phyloP scores from a whole-genome alignment of 2,888 invertebrate species.

The Bellardia pandia region DNA sequence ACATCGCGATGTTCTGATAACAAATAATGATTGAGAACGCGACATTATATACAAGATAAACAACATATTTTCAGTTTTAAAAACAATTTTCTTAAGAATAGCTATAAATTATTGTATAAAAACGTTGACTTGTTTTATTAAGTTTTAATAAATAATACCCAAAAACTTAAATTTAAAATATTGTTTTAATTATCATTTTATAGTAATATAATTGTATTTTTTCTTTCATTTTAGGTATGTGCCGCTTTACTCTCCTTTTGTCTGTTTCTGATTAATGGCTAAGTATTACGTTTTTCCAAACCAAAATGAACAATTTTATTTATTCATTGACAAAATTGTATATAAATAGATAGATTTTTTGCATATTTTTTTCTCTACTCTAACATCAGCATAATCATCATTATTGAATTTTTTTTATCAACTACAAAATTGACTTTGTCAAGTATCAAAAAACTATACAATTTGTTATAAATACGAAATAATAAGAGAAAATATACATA shows the following conservation, averaged over 20 bases:
- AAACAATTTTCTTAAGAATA: too few relatives aligned
- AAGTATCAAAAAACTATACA: slow-evolving; percentile 15
- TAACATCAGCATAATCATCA: slow-evolving; percentile 32
- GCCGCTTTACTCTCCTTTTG: neutral
- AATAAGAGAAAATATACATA: too few relatives aligned
- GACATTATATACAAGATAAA: too few relatives aligned
- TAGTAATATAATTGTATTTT: neutral
- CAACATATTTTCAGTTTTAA: too few relatives aligned
- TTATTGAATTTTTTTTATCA: slow-evolving; percentile 28
- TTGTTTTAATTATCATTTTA: too few relatives aligned
- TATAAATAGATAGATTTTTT: slow-evolving; percentile 27
- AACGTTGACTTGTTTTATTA: too few relatives aligned
- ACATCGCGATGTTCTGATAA: too few relatives aligned
- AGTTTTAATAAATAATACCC: too few relatives aligned
- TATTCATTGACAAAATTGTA: slow-evolving; percentile 35
- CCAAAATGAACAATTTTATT: neutral
- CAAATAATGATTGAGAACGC: too few relatives aligned
- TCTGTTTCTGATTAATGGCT: slow-evolving; percentile 1
- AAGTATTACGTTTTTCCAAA: slow-evolving; percentile 17
- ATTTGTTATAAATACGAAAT: slow-evolving; percentile 22
- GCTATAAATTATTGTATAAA: too few relatives aligned
- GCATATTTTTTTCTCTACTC: slow-evolving; percentile 15
- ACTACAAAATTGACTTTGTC: slow-evolving; percentile 29
- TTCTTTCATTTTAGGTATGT: slow-evolving; percentile 36
- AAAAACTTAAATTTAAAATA: neutral